A percentile compares a stretch with the other conserved stretches of the same genome.
Conservation (phyloP, 2,888 invertebrate genomes). For the Argynnis bischoffii region DNA sequence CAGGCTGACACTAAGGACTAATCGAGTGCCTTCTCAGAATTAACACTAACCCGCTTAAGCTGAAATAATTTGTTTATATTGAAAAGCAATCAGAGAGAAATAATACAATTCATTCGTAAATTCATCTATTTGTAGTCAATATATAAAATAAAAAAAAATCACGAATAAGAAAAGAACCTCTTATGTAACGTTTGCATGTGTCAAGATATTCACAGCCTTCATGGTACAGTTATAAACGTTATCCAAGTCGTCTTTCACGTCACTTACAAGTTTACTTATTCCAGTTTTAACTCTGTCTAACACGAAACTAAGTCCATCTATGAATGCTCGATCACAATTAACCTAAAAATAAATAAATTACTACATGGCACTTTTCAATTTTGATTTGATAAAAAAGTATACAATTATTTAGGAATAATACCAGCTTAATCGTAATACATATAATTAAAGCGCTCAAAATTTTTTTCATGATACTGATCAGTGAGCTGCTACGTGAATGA, state of each 20-base stretch:
- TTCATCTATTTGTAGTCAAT: slow-evolving; percentile 6
- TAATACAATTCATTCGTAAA: slow-evolving; percentile 8
- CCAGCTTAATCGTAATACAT: slow-evolving; percentile 4
- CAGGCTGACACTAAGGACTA: slow-evolving; percentile 30
- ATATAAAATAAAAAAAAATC: slow-evolving; percentile 1
- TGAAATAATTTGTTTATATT: slow-evolving; percentile 44
- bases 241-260: slow-evolving; percentile 44
- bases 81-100: slow-evolving; percentile 22
- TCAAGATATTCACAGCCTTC: slow-evolving; percentile 32
- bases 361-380: not conserved
- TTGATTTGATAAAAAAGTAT: not conserved
- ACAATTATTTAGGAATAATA: not conserved
- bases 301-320: slow-evolving; percentile 42
- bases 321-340: slow-evolving; percentile 12
- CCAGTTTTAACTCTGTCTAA: slow-evolving; percentile 42
- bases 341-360: slow-evolving; percentile 22
- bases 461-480: slow-evolving; percentile 22
- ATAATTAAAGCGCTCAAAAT: slow-evolving; percentile 12
- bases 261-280: slow-evolving; percentile 41
- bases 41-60: slow-evolving; percentile 17
- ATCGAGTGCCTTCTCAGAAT: slow-evolving; percentile 20
- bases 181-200: slow-evolving; percentile 15
- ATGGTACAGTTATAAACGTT: slow-evolving; percentile 43
- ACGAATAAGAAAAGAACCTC: not conserved
- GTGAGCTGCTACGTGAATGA: slow-evolving; percentile 9